Evolutionary conservation across 2,113 vertebrate species (phyloP), one percentile per base, ranked within the genome.

Genomic region (Piprites chloris): DNA sequence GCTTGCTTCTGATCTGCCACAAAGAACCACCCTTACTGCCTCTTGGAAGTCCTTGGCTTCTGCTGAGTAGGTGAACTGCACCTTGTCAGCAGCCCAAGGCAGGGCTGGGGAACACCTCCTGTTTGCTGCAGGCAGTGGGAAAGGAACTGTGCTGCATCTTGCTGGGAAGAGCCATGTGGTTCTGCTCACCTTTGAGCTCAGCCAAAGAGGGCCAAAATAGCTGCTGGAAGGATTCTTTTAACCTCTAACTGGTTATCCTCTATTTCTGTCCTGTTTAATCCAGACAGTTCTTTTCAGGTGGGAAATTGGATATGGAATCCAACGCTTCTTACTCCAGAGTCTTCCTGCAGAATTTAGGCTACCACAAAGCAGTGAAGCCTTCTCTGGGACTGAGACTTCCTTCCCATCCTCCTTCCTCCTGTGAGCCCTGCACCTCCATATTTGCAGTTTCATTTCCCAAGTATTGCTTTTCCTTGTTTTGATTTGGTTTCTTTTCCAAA

Each of bases 21-120:
- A 21, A 52, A 76, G 28, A 2, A 0, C 0, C 69, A 55, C 26
- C 32, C n/a, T n/a, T 23, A 3, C 59, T 32, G 3, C 65, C 5
- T 35, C 22, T n/a, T 65, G 30, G 39, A 27, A 72, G 30, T 30
- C 5, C 16, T 2, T 52, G 53, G 20, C 62, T 65, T 37, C 50
- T 71, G 50, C 68, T 41, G 65, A 46, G 17, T 2, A 6, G 33
- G 19, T 26, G 42, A 75, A 3, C 15, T 41, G 27, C 22, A 16
- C 66, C 58, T 37, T 24, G 26, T 42, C 3, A n/a, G 79, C 35
- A 77, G 47, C 52, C 28, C 27, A 6, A 18, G 35, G 66, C 37
- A 28, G 46, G 46, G 41, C 56, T 66, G 67, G 46, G 27, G 32
- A 23, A 19, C 24, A 16, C 5, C 61, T 44, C n/a, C 68, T 16